A percentile compares a stretch with the other conserved stretches of the same genome.
Conservation (phyloP, 2,888 invertebrate genomes). For the Hyles lineata region DNA sequence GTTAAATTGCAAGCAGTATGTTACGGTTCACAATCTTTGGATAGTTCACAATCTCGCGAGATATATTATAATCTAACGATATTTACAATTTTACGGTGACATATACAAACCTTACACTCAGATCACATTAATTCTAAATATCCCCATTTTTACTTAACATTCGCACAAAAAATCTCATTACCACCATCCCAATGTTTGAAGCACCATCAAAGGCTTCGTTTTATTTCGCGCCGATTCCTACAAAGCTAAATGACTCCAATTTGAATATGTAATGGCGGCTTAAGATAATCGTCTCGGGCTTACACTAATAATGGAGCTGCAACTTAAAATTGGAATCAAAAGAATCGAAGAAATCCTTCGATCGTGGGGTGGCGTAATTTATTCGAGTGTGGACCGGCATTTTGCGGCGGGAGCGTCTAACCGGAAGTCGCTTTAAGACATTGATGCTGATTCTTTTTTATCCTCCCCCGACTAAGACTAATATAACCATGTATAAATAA, state of each 20-base stretch:
- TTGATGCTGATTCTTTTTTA: conserved; percentile 85
- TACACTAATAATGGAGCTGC: conserved; percentile 83
- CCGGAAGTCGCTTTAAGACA: conserved; percentile 83
- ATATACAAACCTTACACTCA: not conserved
- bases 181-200: conserved; percentile 63
- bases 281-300: conserved; percentile 83
- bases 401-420: conserved; percentile 77
- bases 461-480: conserved; percentile 83
- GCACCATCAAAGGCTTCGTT: conserved; percentile 77
- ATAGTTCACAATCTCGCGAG: no score
- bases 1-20: no score
- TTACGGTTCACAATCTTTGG: no score
- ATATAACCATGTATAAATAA: conserved; percentile 85
- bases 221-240: conserved; percentile 84
- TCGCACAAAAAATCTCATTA: conserved; percentile 62
- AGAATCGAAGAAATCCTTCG: conserved; percentile 83
- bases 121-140: not conserved
- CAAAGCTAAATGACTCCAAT: conserved; percentile 83
- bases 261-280: conserved; percentile 85
- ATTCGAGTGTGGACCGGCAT: conserved; percentile 84
- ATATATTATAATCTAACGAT: no score
- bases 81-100: no score
- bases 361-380: conserved; percentile 81
- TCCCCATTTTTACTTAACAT: conserved; percentile 46
- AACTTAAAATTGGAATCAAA: conserved; percentile 81